Conservation (phyloP, 2,113 vertebrate genomes). For the Empidonax traillii region DNA sequence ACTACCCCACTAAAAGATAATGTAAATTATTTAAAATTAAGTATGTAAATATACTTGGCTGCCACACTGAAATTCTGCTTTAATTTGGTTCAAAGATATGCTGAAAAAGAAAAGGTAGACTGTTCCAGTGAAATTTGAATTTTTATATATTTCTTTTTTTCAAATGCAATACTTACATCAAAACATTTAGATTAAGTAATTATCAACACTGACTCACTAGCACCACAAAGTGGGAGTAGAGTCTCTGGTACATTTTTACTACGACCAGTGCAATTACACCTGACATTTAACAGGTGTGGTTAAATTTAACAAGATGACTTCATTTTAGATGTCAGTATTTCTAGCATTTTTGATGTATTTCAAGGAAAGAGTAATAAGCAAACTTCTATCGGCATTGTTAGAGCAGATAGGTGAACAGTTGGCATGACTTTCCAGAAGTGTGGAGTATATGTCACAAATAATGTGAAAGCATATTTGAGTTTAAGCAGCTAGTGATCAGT, state of each 20-base stretch:
- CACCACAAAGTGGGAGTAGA: slow-evolving; percentile 21
- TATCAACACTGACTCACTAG: slow-evolving; percentile 8
- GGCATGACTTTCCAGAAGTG: background rate
- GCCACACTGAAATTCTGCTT: slow-evolving; percentile 1
- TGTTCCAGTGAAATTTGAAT: background rate
- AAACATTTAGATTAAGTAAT: slow-evolving; percentile 1
- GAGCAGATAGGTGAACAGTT: background rate
- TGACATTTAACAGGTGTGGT: background rate
- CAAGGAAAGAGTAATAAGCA: background rate
- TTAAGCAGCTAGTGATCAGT: background rate
- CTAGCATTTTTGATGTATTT: background rate
- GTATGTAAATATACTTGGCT: background rate
- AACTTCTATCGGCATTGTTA: background rate
- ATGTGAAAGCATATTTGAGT: slow-evolving; percentile 15
- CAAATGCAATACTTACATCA: background rate
- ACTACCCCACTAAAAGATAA: background rate
- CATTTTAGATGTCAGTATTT: background rate
- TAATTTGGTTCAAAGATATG: background rate
- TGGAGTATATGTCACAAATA: background rate
- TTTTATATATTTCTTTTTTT: background rate
- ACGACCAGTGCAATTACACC: background rate
- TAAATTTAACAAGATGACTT: background rate
- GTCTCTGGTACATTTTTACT: background rate
- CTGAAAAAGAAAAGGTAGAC: background rate
- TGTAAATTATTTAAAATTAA: slow-evolving; percentile 25